Conservation (phyloP, 2,113 vertebrate genomes). For the Megaceryle maxima region DNA sequence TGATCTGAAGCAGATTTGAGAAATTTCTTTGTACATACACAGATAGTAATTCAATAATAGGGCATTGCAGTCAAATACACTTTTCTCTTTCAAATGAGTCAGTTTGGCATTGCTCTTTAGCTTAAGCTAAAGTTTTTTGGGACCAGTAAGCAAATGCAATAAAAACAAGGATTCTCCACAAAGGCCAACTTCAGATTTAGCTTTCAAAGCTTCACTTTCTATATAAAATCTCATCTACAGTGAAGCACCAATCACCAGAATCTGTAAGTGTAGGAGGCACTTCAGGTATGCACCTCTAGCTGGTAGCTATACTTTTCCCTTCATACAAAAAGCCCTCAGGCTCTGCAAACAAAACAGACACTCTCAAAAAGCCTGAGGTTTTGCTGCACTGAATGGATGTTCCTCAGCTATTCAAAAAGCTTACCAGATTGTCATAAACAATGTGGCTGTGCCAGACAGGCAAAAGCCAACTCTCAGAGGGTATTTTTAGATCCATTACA, state of each 20-base stretch:
- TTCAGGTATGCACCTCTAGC: neutral
- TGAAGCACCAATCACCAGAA: neutral
- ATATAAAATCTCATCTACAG: neutral
- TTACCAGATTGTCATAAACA: neutral
- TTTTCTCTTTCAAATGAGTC: neutral
- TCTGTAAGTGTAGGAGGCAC: rapidly evolving
- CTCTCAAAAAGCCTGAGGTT: neutral
- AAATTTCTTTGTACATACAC: neutral
- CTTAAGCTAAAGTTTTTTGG: neutral
- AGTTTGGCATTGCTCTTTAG: neutral
- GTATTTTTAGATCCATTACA: neutral
- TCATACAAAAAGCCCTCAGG: neutral
- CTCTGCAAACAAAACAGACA: neutral
- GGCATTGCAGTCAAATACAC: neutral
- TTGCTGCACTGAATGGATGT: neutral
- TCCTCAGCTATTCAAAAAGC: neutral
- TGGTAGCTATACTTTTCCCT: neutral
- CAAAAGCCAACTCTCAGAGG: neutral
- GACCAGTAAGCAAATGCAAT: neutral
- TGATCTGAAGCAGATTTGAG: neutral
- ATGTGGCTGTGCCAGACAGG: neutral
- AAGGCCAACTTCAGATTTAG: neutral
- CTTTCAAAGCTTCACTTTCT: neutral
- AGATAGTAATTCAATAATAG: neutral
- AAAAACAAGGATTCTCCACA: neutral